A percentile compares a stretch with the other conserved stretches of the same genome.
These are phyloP conservation scores for Stegodyphus mimosarum DNA, from an alignment of 1,140 invertebrate species.

Conservation along the genomic window DNA sequence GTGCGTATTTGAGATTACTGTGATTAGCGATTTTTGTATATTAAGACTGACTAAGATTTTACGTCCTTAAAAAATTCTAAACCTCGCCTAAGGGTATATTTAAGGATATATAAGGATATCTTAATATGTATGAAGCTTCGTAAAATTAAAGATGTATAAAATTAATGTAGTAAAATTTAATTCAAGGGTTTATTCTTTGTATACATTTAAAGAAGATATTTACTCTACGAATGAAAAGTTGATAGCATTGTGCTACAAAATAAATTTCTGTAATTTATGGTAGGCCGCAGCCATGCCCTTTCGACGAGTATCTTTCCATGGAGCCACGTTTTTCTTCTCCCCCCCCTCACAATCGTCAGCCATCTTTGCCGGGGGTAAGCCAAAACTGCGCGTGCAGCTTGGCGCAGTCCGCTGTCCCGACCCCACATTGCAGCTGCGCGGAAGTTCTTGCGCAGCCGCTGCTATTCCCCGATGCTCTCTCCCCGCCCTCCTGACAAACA, in stretches of 20 bases:
- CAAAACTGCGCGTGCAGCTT: slow-evolving; percentile 33
- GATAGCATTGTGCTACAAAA: not conserved
- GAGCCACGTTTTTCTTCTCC: slow-evolving; percentile 39
- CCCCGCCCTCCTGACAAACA: slow-evolving; percentile 18
- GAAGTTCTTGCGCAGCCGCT: slow-evolving; percentile 18
- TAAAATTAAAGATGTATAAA: too few species aligned
- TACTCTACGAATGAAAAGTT: too few species aligned
- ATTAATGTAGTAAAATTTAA: too few species aligned
- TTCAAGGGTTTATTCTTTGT: too few species aligned
- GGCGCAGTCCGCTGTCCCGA: slow-evolving; percentile 35
- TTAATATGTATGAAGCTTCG: too few species aligned
- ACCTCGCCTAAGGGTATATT: too few species aligned
- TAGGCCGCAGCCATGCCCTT: not conserved
- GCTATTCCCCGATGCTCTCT: not conserved
- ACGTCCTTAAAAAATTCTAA: too few species aligned
- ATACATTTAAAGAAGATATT: too few species aligned
- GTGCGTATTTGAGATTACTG: too few species aligned
- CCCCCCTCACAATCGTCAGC: not conserved
- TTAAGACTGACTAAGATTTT: too few species aligned
- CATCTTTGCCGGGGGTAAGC: slow-evolving; percentile 2
- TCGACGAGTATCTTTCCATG: slow-evolving; percentile 2
- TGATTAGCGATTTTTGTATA: too few species aligned
- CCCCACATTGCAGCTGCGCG: slow-evolving; percentile 57
- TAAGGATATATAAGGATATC: too few species aligned
- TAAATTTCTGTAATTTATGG: not conserved